phyloP scores from a whole-genome alignment of 2,113 vertebrate genomes.

The Corythornis vintsioides region DNA sequence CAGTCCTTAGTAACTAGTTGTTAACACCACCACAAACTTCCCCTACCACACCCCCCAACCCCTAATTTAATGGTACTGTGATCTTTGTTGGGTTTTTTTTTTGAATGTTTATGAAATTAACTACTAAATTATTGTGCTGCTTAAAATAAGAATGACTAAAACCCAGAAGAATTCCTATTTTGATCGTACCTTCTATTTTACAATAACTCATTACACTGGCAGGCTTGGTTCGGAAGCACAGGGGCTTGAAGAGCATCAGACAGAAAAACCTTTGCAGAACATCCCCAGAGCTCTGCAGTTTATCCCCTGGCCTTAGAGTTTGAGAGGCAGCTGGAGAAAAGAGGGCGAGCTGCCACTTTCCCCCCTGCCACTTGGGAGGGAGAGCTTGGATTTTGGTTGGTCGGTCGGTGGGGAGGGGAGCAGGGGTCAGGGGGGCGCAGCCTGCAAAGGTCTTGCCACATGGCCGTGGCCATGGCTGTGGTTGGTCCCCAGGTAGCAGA shows the following conservation, averaged over 20 bases:
- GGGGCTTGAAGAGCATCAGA: conserved; percentile 1
- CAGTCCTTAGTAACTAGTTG: background rate
- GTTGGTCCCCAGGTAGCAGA: background rate
- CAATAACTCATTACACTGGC: conserved; percentile 32
- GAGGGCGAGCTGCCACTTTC: background rate
- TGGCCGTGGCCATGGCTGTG: no score
- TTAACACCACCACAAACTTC: background rate
- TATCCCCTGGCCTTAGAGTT: conserved; percentile 13
- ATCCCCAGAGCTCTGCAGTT: conserved; percentile 23
- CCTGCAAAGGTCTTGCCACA: background rate
- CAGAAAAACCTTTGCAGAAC: background rate
- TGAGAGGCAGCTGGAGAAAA: background rate
- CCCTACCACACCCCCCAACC: no score
- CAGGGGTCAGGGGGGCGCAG: background rate
- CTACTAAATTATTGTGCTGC: conserved; percentile 33
- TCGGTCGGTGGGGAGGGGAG: no score
- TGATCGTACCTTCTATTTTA: conserved; percentile 8
- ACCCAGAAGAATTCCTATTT: background rate
- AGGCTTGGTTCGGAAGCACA: conserved; percentile 12
- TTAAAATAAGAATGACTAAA: background rate
- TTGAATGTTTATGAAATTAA: background rate
- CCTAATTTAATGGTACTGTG: conserved; percentile 23
- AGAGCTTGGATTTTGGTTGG: background rate
- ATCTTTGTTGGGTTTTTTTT: background rate
- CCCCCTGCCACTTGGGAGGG: background rate